Evolutionary conservation across 2,113 vertebrate species (phyloP).

Genomic region (Macaca fascicularis): T2T-MFA8v1.1 NC_088380.1:95715001-95715500

Average conservation of each 20-base stretch:
- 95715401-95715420: neutral
- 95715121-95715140: neutral
- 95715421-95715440: neutral
- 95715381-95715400: neutral
- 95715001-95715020: neutral
- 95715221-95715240: constrained; percentile 35
- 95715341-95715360: constrained; percentile 6
- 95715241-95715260: constrained; percentile 35
- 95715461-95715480: neutral
- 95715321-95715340: neutral
- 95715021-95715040: constrained; percentile 3
- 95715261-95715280: constrained; percentile 31
- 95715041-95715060: neutral
- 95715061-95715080: neutral
- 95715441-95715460: neutral
- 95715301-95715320: neutral
- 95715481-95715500: neutral
- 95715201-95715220: constrained; percentile 35
- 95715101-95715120: neutral
- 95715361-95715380: neutral
- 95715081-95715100: neutral
- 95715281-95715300: constrained; percentile 11
- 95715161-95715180: neutral
- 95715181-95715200: neutral
- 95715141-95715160: neutral